Conservation (phyloP, 2,113 vertebrate species). For the Herpetotheres cachinnans region DNA sequence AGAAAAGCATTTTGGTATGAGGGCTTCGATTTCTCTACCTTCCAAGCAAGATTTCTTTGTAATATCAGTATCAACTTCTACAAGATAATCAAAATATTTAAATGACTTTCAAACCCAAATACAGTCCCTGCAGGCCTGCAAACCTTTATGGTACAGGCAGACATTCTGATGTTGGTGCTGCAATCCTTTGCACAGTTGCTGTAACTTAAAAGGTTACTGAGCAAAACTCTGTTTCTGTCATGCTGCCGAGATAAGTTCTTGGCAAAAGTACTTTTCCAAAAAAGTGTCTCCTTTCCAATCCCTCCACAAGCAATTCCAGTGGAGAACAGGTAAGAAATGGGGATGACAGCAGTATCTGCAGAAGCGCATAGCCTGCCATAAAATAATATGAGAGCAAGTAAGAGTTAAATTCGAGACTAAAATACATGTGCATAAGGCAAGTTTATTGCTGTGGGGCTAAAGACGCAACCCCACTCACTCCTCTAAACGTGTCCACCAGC, state of each 20-base stretch:
- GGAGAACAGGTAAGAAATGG: not conserved
- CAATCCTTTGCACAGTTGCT: not conserved
- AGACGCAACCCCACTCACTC: not conserved
- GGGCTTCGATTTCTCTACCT: not conserved
- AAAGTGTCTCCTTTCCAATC: not conserved
- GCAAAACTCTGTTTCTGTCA: not conserved
- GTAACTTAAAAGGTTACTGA: not conserved
- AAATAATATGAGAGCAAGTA: not conserved
- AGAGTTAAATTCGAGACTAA: not conserved
- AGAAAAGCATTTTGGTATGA: not conserved
- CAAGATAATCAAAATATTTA: not conserved
- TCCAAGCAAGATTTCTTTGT: not conserved
- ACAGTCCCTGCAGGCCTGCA: not conserved
- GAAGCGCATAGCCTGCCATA: not conserved
- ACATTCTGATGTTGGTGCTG: not conserved
- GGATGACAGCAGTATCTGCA: not conserved
- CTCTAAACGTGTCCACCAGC: not conserved
- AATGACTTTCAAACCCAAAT: not conserved
- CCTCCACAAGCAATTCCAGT: not conserved
- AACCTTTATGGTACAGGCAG: not conserved
- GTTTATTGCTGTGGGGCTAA: not conserved
- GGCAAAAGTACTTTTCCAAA: not conserved
- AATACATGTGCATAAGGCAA: not conserved
- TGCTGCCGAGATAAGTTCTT: not conserved
- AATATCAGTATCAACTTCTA: not conserved